Base-by-base conservation (phyloP, 2,113 vertebrate species). In the Oryzias javanicus region DNA sequence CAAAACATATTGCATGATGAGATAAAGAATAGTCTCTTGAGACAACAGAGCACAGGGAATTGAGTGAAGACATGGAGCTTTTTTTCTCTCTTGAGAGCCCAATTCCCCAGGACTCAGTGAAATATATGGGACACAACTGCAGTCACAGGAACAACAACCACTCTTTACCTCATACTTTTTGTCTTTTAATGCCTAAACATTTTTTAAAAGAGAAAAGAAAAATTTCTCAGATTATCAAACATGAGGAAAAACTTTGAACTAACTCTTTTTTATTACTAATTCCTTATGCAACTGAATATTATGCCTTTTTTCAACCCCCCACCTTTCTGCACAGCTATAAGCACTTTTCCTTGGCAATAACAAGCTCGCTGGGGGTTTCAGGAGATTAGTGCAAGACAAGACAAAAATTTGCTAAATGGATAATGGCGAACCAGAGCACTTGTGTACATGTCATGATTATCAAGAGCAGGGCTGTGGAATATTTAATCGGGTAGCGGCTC, bases 401-500 rank as follows among this genome's bases (percentile, higher is more conserved):
- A 78, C 72, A 77, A 86, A 88, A 84, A 78, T 79, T 49, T 88
- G 83, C 86, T 84, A 89, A 88, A 89, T 86, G 88, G 86, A 83
- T 85, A 86, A 88, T 83, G 67, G 79, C 64, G 80, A 70, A 73
- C 64, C 44, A 50, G 52, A 79, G 66, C 35, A 19, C 74, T 46
- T 66, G 61, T 79, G 74, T 68, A 72, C 78, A 72, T 72, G 76
- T 87, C 84, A 78, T 88, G 80, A 86, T 87, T 86, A 86, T 70
- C 72, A 81, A 83, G 79, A 47, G 18, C 59, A 65, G 72, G 69
- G 78, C 78, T 70, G 90, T 82, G 83, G 89, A 89, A 94, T 95
- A 94, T 84, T 82, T 89, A 91, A 93, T 94, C 91, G 93, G 91
- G 89, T 92, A 87, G 64, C 19, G 89, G 90, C 90, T 91, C 84